Evolutionary conservation across 2,888 invertebrate species (phyloP).

Genomic region (Ischnus inquisitorius): DNA sequence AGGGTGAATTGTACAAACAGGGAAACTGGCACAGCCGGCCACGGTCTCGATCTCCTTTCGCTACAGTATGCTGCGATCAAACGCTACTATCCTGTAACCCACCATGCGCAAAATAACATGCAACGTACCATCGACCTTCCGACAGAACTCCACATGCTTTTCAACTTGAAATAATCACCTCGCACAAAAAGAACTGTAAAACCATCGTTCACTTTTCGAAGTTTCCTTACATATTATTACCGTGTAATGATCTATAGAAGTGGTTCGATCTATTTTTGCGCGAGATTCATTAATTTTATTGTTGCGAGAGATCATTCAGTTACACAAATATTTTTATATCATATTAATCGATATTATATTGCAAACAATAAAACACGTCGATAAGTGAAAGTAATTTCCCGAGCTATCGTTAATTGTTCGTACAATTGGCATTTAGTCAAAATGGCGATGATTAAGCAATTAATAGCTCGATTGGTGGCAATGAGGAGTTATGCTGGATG

Average conservation of each 20-base stretch:
- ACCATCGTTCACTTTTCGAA: neutral
- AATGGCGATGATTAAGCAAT: conserved; percentile 67
- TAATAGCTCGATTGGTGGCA: conserved; percentile 70
- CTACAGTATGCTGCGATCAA: conserved; percentile 61
- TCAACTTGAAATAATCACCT: neutral
- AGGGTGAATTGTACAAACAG: conserved; percentile 80
- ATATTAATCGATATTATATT: neutral
- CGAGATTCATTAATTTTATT: too few relatives aligned
- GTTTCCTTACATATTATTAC: too few relatives aligned
- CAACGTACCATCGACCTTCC: neutral
- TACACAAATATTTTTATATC: too few relatives aligned
- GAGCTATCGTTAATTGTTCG: conserved; percentile 7
- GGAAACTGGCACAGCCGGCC: conserved; percentile 76
- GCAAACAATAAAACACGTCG: neutral
- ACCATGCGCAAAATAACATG: neutral
- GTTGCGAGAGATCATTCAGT: too few relatives aligned
- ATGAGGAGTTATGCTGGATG: conserved; percentile 60
- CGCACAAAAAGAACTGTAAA: neutral
- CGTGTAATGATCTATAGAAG: too few relatives aligned
- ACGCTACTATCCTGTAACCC: conserved; percentile 47
- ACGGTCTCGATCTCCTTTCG: conserved; percentile 39
- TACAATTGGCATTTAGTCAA: conserved; percentile 43
- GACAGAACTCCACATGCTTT: neutral
- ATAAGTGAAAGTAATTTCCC: conserved; percentile 1
- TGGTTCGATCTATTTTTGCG: conserved; percentile 2